Conservation (phyloP, 2,888 invertebrate species). For the Zaprionus obscuricornis region DNA sequence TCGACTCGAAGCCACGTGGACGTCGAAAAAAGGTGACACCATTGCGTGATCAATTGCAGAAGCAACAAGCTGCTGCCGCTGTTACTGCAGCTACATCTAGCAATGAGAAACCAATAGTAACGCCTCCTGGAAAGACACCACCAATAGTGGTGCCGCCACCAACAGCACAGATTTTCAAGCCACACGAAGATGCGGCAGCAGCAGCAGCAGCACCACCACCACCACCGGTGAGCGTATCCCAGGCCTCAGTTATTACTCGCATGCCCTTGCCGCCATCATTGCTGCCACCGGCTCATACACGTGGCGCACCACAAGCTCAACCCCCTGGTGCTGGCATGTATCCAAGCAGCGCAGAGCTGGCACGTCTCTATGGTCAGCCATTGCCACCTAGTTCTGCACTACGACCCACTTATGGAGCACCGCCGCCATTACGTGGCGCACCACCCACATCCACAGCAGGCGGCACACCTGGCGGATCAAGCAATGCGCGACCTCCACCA, state of each 20-base stretch:
- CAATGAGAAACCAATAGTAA: too few relatives aligned
- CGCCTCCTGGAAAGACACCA: constrained; percentile 28
- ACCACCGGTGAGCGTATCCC: constrained; percentile 58
- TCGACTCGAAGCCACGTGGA: constrained; percentile 80
- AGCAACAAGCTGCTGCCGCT: constrained; percentile 84
- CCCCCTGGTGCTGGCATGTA: constrained; percentile 57
- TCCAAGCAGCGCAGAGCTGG: constrained; percentile 60
- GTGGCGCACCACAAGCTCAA: constrained; percentile 44
- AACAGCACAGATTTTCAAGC: constrained; percentile 84
- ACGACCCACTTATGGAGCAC: constrained; percentile 82
- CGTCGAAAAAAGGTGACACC: constrained; percentile 83
- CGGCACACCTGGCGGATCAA: constrained; percentile 21
- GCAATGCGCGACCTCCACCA: constrained; percentile 60
- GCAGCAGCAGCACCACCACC: constrained; percentile 18
- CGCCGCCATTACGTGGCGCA: constrained; percentile 79
- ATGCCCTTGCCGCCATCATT: constrained; percentile 84
- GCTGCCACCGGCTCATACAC: constrained; percentile 50
- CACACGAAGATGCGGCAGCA: constrained; percentile 80
- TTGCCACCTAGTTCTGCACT: constrained; percentile 61
- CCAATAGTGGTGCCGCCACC: constrained; percentile 56
- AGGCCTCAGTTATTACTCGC: constrained; percentile 86
- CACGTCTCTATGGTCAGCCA: constrained; percentile 76
- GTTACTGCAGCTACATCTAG: constrained; percentile 83
- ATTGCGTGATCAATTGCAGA: constrained; percentile 83
- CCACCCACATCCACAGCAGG: constrained; percentile 50